phyloP scores from a whole-genome alignment of 2,797 vertebrate genomes.

The Enteromius paludinosus region DNA sequence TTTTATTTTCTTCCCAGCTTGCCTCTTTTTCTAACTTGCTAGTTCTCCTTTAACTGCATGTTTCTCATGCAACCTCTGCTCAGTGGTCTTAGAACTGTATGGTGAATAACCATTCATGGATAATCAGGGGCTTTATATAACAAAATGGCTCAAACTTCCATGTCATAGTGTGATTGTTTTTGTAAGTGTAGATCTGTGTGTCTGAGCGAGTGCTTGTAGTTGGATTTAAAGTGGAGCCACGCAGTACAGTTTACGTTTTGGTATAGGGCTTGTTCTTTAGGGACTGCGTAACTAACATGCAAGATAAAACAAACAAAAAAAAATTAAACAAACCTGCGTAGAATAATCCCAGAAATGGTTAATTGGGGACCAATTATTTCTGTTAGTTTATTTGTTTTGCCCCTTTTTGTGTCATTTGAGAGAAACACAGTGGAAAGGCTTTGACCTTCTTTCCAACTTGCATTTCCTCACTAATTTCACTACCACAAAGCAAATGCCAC shows the following conservation, averaged over 20 bases:
- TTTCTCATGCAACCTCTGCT: slow-evolving; percentile 63
- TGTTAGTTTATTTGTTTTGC: slow-evolving; percentile 34
- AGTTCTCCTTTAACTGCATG: slow-evolving; percentile 63
- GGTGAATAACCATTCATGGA: slow-evolving; percentile 60
- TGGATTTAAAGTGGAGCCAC: slow-evolving; percentile 17
- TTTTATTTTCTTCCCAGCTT: slow-evolving; percentile 55
- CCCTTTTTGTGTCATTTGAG: slow-evolving; percentile 18
- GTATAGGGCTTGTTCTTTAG: slow-evolving; percentile 47
- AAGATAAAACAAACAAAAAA: background rate
- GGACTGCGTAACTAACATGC: background rate
- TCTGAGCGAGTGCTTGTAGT: slow-evolving; percentile 38
- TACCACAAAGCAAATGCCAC: slow-evolving; percentile 34
- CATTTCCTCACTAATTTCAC: slow-evolving; percentile 11
- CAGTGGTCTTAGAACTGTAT: slow-evolving; percentile 61
- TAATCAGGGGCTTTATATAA: slow-evolving; percentile 62
- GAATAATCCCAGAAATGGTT: slow-evolving; percentile 35
- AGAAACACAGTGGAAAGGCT: slow-evolving; percentile 10
- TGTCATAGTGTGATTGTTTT: slow-evolving; percentile 45
- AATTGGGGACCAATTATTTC: slow-evolving; percentile 50
- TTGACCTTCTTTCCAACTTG: slow-evolving; percentile 25
- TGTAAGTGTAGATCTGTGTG: slow-evolving; percentile 44
- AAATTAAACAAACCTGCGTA: background rate
- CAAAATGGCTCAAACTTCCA: slow-evolving; percentile 54
- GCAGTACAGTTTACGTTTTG: slow-evolving; percentile 36
- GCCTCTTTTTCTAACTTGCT: slow-evolving; percentile 60